phyloP scores from a whole-genome alignment of 2,888 invertebrate genomes.

The Nephrotoma guestfalica region DNA sequence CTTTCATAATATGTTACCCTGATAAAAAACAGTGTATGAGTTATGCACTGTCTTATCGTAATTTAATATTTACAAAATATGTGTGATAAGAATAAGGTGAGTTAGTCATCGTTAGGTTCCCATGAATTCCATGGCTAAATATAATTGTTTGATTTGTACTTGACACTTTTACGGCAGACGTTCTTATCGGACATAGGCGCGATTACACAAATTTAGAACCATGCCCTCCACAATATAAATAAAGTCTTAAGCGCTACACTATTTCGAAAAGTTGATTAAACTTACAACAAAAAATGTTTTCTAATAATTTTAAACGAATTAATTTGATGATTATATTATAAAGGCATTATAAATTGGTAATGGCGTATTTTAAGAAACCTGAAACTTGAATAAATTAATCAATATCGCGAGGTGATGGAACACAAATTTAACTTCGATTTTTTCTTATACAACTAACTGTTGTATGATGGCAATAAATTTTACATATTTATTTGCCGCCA shows the following conservation, averaged over 20 bases:
- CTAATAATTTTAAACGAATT: neutral
- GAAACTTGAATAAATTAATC: neutral
- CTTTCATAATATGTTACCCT: too few relatives aligned
- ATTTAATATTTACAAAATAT: too few relatives aligned
- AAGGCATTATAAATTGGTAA: neutral
- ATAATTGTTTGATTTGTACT: neutral
- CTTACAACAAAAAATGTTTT: neutral
- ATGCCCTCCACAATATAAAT: neutral
- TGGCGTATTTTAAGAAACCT: neutral
- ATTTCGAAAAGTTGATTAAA: neutral
- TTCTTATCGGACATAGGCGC: neutral
- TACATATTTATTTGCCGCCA: neutral
- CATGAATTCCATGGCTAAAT: neutral
- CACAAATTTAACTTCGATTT: neutral
- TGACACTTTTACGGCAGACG: neutral
- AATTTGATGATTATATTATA: neutral
- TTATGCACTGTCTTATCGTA: neutral
- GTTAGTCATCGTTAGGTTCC: neutral
- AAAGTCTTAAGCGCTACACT: neutral
- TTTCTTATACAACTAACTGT: neutral
- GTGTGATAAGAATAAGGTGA: neutral
- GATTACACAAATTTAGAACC: neutral
- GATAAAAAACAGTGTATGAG: neutral
- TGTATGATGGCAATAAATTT: neutral
- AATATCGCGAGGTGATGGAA: neutral